Evolutionary conservation across 2,113 vertebrate species (phyloP), one percentile per base, ranked within the genome.

Genomic region (human (Homo sapiens)): DNA sequence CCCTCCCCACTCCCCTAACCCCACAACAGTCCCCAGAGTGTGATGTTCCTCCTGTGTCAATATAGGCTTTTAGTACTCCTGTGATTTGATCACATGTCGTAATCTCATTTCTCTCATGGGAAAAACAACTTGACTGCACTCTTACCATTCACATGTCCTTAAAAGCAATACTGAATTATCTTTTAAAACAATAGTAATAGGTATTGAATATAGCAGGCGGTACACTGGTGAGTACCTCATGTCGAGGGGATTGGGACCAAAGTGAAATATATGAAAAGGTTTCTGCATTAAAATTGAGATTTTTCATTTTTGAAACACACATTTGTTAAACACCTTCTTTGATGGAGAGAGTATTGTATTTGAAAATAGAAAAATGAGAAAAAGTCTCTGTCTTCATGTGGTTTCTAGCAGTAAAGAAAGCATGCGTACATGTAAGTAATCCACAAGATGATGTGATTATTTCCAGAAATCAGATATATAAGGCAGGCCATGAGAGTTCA

Each of bases 301-400:
- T 72, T 90, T 76, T 75, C 23, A 11, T 5, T 95, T 94, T 32
- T 75, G 35, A 79, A 93, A 45, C 1, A 57, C 0, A 13, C 55
- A 1, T 80, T 93, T 70, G 88, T 85, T 96, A 66, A 72, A 70
- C 3, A 68, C 8, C 1, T 18, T 59, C 4, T 64, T 64, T 68
- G 23, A 57, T 84, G 8, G 35, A 72, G 0, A 89, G 10, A 6
- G 1, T 9, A 68, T 83, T 89, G 7, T 16, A 57, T 48, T 52
- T 96, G n/a, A 68, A 93, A 48, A 72, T 8, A 68, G 43, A 87
- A 88, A 84, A 84, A n/a, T 78, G 27, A 87, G 32, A 96, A 91
- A 78, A 72, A 0, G 1, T 76, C 2, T 4, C 3, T 85, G 6
- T 23, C 30, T 88, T 89, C 25, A 23, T 59, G 20, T 82, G 20